Base-by-base conservation (phyloP, 2,797 vertebrate genomes). In the Ctenosaura bakeri region DNA sequence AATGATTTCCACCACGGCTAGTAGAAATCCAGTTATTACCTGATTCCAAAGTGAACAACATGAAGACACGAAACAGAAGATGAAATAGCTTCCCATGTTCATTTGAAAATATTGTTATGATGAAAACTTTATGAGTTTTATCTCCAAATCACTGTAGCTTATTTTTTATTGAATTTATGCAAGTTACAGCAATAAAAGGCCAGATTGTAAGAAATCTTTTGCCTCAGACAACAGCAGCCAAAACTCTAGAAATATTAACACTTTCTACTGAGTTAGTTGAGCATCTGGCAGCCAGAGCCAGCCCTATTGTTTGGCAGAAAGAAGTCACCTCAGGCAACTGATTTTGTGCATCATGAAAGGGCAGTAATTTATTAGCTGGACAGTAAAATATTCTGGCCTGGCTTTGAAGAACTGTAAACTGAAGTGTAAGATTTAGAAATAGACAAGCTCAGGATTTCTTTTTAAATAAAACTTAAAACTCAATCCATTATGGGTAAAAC, bases 1-100 rank as follows among this genome's bases (percentile, higher is more conserved):
- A 79, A 84, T 79, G 71, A 88, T 87, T 69, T 81, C 35, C 22
- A 56, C 29, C 50, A 35, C 50, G 20, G 59, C 73, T 88, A 38
- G 56, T 77, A 24, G 18, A 69, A 87, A 87, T 42, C 2, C 12
- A 32, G 32, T 76, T 42, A 87, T 71, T 78, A 35, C 26, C 73
- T 22, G 26, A 74, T 46, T 59, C 56, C 62, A 88, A 87, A 79
- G 78, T 26, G 26, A 46, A 59, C 71, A 83, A 10, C 38, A 29
- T 16, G 20, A 85, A n/a, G 14, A 20, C 88, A 84, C 1, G n/a
- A 29, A 87, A 35, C n/a, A 88, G 71, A 82, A 69, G 80, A 22
- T 62, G 46, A 90, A 82, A 24, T 35, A 35, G 8, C 56, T 42
- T n/a, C 50, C 46, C n/a, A 35, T 8, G 54, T 66, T n/a, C 13